A percentile compares a stretch with the other conserved stretches of the same genome.
Evolutionary conservation across 2,797 vertebrate species (phyloP).

Genomic region (Todus mexicanus): DNA sequence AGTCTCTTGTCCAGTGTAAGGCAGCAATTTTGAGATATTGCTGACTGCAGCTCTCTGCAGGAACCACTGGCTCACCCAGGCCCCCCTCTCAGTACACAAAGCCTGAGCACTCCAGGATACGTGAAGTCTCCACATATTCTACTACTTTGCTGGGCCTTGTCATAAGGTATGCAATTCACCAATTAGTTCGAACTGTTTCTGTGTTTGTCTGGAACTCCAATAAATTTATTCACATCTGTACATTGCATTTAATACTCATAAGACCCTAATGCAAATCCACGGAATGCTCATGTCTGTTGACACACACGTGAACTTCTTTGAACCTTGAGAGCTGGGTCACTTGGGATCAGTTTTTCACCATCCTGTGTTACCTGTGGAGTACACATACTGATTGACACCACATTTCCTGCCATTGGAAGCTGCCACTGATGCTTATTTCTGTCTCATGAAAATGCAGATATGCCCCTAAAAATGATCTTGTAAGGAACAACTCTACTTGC

Average conservation of each 20-base stretch:
- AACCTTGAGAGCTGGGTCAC: background rate
- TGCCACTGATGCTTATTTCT: background rate
- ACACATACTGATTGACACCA: background rate
- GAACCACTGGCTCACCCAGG: background rate
- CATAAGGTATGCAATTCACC: background rate
- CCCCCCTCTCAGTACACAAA: background rate
- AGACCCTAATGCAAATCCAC: background rate
- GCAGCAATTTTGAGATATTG: conserved; percentile 10
- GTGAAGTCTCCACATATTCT: background rate
- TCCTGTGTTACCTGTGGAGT: background rate
- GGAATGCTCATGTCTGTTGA: background rate
- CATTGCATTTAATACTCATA: background rate
- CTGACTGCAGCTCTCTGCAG: conserved; percentile 17
- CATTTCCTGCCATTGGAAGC: background rate
- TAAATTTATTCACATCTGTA: background rate
- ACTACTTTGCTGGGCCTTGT: background rate
- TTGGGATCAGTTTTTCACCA: background rate
- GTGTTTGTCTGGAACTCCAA: background rate
- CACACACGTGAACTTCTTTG: background rate
- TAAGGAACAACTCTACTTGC: background rate
- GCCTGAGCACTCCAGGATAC: background rate
- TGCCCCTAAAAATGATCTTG: background rate
- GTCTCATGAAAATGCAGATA: background rate
- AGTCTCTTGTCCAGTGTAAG: conserved; percentile 12
- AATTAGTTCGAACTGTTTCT: background rate